Evolutionary conservation across 2,113 vertebrate species (phyloP).

Genomic region (Sander vitreus): DNA sequence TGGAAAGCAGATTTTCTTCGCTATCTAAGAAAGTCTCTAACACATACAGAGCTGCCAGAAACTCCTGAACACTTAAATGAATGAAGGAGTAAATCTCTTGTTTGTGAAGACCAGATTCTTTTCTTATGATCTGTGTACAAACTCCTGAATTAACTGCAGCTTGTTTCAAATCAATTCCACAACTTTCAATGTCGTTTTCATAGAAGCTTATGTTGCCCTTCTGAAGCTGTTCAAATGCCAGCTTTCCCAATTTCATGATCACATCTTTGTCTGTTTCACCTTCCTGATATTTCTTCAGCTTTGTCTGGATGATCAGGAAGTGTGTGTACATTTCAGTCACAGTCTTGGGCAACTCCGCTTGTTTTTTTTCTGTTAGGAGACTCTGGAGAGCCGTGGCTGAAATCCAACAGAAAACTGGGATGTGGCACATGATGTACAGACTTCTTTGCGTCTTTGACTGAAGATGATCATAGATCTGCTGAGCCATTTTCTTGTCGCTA

Average conservation of each 20-base stretch:
- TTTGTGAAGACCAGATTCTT: slow-evolving; percentile 29
- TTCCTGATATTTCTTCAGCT: slow-evolving; percentile 11
- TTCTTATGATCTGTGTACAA: slow-evolving; percentile 45
- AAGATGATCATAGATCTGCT: slow-evolving; percentile 18
- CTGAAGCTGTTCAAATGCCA: slow-evolving; percentile 46
- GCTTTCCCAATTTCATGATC: slow-evolving; percentile 46
- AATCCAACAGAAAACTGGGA: slow-evolving; percentile 47
- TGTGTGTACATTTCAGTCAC: slow-evolving; percentile 50
- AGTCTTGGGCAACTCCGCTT: slow-evolving; percentile 29
- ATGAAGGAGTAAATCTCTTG: slow-evolving; percentile 32
- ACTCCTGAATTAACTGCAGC: slow-evolving; percentile 44
- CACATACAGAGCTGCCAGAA: slow-evolving; percentile 54
- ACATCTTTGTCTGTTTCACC: neutral
- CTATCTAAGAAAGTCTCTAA: slow-evolving; percentile 24
- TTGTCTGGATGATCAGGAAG: slow-evolving; percentile 41
- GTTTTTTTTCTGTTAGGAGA: neutral
- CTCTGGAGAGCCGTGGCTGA: neutral
- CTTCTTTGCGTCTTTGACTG: slow-evolving; percentile 11
- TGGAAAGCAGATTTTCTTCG: neutral
- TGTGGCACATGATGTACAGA: slow-evolving; percentile 50
- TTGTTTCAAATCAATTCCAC: slow-evolving; percentile 9
- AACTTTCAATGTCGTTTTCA: slow-evolving; percentile 11
- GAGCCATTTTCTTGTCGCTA: neutral
- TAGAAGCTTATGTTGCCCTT: slow-evolving; percentile 1
- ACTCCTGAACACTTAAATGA: slow-evolving; percentile 53